Evolutionary conservation across 1,140 invertebrate species (phyloP).

Genomic region (Notospermus geniculatus): DNA sequence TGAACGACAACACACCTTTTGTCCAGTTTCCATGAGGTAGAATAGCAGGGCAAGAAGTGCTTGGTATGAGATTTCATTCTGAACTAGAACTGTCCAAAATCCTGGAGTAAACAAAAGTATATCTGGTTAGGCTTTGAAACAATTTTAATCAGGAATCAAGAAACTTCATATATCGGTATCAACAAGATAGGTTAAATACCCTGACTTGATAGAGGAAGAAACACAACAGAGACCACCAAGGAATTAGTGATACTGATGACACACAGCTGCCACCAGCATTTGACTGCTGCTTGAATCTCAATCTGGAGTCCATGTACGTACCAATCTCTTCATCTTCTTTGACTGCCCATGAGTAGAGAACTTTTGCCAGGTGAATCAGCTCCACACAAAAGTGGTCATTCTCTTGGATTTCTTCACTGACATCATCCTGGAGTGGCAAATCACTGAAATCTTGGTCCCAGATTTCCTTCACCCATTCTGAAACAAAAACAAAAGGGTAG

Average conservation of each 20-base stretch:
- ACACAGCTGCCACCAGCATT: not conserved
- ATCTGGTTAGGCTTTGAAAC: too few species aligned
- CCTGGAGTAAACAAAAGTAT: slow-evolving; percentile 22
- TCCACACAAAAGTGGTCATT: slow-evolving; percentile 35
- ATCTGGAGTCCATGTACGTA: too few species aligned
- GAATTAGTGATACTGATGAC: not conserved
- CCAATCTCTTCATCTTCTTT: slow-evolving; percentile 9
- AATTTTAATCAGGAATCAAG: not conserved
- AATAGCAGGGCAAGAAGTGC: slow-evolving; percentile 59
- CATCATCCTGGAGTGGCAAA: slow-evolving; percentile 55
- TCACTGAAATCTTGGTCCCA: slow-evolving; percentile 59
- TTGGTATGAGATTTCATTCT: slow-evolving; percentile 57
- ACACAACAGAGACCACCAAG: not conserved
- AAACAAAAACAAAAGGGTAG: slow-evolving; percentile 16
- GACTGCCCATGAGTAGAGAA: slow-evolving; percentile 16
- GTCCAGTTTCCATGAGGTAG: slow-evolving; percentile 59
- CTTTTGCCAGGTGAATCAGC: slow-evolving; percentile 45
- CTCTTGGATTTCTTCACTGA: slow-evolving; percentile 53
- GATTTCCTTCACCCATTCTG: slow-evolving; percentile 57
- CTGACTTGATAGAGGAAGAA: not conserved
- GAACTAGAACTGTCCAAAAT: slow-evolving; percentile 60
- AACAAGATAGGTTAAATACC: slow-evolving; percentile 3
- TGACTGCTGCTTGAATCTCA: not conserved
- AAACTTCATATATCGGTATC: not conserved
- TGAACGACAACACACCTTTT: slow-evolving; percentile 42